Evolutionary conservation across 2,113 vertebrate species (phyloP).

Genomic region (Psilopogon haemacephalus): DNA sequence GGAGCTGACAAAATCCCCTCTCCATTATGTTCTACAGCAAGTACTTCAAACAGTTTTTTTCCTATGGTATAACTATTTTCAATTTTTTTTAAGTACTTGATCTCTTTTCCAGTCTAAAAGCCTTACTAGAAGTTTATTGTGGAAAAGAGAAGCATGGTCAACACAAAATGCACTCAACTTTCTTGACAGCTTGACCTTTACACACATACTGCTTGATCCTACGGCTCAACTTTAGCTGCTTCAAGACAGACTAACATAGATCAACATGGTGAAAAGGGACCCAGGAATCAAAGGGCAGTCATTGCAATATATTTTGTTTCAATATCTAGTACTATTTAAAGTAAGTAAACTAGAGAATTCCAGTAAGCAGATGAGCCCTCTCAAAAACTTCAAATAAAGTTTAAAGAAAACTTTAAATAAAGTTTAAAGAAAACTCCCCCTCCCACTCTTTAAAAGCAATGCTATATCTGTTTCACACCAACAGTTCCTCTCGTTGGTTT

Average conservation of each 20-base stretch:
- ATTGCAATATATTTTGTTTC: neutral
- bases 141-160: neutral
- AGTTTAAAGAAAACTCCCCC: neutral
- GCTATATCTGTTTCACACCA: constrained; percentile 12
- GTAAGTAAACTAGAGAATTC: neutral
- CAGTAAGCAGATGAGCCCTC: neutral
- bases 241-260: neutral
- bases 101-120: neutral
- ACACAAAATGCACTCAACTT: neutral
- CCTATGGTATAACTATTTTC: neutral
- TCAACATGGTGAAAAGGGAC: neutral
- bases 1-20: neutral
- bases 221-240: neutral
- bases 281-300: neutral
- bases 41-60: neutral
- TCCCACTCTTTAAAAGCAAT: neutral
- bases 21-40: neutral
- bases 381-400: constrained; percentile 16
- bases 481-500: neutral
- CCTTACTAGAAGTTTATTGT: neutral
- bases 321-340: neutral
- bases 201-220: neutral
- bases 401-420: constrained; percentile 31
- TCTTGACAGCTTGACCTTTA: neutral
- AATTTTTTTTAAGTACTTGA: neutral